phyloP scores from a whole-genome alignment of 2,888 invertebrate species.

The Drosophila setosimentum region DNA sequence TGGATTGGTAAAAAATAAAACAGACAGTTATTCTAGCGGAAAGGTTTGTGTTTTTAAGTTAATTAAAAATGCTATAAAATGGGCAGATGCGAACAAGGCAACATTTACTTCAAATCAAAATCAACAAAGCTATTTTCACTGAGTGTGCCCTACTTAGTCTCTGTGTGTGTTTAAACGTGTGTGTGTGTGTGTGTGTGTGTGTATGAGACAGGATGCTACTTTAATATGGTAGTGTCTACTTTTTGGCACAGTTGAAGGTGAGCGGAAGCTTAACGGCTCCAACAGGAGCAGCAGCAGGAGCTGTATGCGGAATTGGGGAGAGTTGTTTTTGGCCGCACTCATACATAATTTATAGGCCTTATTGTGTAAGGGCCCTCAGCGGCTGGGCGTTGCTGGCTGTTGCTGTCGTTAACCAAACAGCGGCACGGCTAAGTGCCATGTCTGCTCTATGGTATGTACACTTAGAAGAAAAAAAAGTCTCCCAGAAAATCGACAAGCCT shows the following conservation, averaged over 20 bases:
- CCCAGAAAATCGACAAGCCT: background rate
- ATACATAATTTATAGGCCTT: conserved; percentile 75
- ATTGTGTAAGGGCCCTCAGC: conserved; percentile 50
- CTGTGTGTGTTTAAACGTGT: conserved; percentile 4
- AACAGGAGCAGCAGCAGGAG: conserved; percentile 6
- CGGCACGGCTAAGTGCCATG: conserved; percentile 64
- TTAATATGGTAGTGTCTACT: conserved; percentile 58
- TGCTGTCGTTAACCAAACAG: conserved; percentile 73
- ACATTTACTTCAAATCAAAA: conserved; percentile 59
- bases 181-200: conserved; percentile 21
- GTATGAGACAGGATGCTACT: conserved; percentile 43
- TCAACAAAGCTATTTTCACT: conserved; percentile 46
- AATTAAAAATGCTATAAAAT: conserved; percentile 73
- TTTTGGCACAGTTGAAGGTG: conserved; percentile 52
- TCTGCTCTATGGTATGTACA: conserved; percentile 21
- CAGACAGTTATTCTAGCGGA: conserved; percentile 12
- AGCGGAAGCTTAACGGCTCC: conserved; percentile 19
- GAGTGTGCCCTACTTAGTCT: background rate
- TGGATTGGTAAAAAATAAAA: conserved; percentile 21
- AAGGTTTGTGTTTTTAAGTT: conserved; percentile 47
- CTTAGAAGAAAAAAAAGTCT: background rate
- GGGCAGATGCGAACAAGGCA: conserved; percentile 40
- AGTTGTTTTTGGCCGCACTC: conserved; percentile 50
- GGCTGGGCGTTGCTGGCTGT: conserved; percentile 48
- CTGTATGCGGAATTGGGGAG: background rate